Evolutionary conservation across 2,113 vertebrate genomes (phyloP).

Genomic region (Hydrolagus affinis): DNA sequence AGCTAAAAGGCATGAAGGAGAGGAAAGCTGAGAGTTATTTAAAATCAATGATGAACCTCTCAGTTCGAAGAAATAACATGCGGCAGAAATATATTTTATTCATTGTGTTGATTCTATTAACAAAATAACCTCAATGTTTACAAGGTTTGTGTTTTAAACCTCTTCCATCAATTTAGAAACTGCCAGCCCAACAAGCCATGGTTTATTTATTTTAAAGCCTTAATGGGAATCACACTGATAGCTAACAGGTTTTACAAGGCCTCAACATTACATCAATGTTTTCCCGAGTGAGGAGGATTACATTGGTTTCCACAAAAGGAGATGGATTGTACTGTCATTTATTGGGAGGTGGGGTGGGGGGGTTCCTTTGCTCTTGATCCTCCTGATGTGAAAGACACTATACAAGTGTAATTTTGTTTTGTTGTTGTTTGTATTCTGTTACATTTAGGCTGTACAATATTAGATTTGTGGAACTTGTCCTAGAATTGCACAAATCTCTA

Average conservation of each 20-base stretch:
- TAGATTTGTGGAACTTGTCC: no score
- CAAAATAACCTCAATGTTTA: not conserved
- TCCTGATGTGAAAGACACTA: no score
- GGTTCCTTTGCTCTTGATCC: no score
- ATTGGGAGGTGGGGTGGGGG: no score
- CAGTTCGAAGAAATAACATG: not conserved
- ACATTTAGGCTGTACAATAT: no score
- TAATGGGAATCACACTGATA: not conserved
- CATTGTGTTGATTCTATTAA: no score
- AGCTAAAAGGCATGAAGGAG: not conserved
- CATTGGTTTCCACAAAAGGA: no score
- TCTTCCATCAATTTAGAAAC: not conserved
- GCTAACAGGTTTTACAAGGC: not conserved
- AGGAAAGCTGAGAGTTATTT: not conserved
- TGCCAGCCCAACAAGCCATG: not conserved
- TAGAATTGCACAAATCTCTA: no score
- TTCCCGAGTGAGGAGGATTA: no score
- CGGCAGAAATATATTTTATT: not conserved
- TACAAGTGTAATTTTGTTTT: no score
- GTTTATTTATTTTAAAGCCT: not conserved
- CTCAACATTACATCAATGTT: not conserved
- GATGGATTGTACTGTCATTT: no score
- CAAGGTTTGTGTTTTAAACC: not conserved
- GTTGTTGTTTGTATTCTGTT: no score
- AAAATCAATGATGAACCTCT: not conserved